Evolutionary conservation across 2,888 invertebrate species (phyloP).

Genomic region (Chaetogeoica ovagalla): DNA sequence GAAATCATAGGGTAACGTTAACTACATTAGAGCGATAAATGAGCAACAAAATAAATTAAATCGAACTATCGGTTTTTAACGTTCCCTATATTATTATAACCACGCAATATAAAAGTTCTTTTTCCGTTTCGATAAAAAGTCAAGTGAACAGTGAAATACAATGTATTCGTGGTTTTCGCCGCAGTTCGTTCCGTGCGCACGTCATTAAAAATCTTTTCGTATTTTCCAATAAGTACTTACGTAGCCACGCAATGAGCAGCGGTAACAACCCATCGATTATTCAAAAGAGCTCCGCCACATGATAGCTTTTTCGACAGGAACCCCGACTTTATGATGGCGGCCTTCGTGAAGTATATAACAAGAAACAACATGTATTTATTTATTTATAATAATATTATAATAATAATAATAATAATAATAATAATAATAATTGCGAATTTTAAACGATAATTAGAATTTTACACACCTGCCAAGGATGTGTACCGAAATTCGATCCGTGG

Average conservation of each 20-base stretch:
- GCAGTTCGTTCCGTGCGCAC: neutral
- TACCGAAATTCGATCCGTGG: conserved; percentile 85
- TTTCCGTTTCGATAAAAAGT: no score
- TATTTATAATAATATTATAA: no score
- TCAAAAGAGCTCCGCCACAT: conserved; percentile 87
- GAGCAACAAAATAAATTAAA: no score
- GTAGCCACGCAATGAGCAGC: conserved; percentile 91
- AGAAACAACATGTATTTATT: neutral
- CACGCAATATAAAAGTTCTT: no score
- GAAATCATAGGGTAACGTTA: no score
- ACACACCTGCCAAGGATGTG: conserved; percentile 85
- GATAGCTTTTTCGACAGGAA: conserved; percentile 87
- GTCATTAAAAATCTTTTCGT: neutral
- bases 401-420: no score
- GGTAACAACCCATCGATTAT: conserved; percentile 88
- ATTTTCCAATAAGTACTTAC: conserved; percentile 64
- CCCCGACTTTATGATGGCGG: conserved; percentile 87
- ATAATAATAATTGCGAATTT: neutral
- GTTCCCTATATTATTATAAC: no score
- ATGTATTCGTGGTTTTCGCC: no score
- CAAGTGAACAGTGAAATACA: no score
- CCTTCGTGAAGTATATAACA: conserved; percentile 59
- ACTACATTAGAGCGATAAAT: no score
- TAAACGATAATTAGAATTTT: neutral
- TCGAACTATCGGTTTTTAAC: no score